Base-by-base conservation (phyloP, 2,113 vertebrate genomes). In the Cololabis saira region DNA sequence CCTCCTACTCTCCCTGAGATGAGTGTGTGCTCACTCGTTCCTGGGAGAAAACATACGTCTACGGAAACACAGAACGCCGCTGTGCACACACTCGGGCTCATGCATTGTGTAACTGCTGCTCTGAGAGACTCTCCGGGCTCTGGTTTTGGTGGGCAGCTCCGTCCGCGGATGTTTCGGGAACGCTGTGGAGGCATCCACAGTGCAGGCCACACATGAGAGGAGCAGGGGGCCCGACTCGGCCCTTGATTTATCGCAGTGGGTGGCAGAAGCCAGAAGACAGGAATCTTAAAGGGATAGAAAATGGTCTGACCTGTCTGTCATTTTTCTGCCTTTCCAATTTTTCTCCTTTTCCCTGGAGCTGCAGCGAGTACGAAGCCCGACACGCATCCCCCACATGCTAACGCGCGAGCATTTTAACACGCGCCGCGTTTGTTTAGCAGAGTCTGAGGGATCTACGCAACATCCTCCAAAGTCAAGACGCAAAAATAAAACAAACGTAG, bases 1-100 rank as follows among this genome's bases (percentile, higher is more conserved):
- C 82, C 86, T 88, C 88, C 86, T 84, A 88, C 88, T 88, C 86
- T 84, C 81, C 78, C 81, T 75, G 69, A 82, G 72, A 74, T 43
- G 56, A 82, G 80, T 66, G 75, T 80, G 74, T 9, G 41, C 61
- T 48, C 47, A 5, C 62, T 22, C 19, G 0, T 42, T n/a, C 71
- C 55, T 57, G 22, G 33, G 67, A 51, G 65, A 49, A 48, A 49
- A 61, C 53, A 54, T 54, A 13, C 4, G 40, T 80, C 55, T 42
- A 81, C 71, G 64, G 83, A 81, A 86, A 80, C n/a, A 86, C 84
- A 84, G 52, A 68, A 57, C 4, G 61, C 45, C 61, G 58, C 68
- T 61, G 73, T 67, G 59, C 58, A 69, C 51, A 71, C 21, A 54
- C 44, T 1, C 65, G 0, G 50, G 71, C 66, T 24, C 74, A 14